These are phyloP conservation scores for Theonella swinhoei DNA, from an alignment of 37 sponge, comb jelly and placozoan species.

Conservation along the genomic window DNA sequence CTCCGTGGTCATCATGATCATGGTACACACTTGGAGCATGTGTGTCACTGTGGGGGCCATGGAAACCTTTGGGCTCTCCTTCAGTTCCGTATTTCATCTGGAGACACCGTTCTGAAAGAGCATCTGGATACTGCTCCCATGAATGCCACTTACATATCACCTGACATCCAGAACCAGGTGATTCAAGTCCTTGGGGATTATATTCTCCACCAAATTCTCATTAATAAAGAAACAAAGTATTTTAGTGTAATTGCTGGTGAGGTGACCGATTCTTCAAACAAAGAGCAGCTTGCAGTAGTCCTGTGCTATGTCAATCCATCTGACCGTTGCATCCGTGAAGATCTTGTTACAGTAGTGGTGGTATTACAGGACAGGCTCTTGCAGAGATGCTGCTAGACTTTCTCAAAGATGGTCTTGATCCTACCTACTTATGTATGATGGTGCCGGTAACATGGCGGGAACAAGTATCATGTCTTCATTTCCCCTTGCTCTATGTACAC, in stretches of 20 bases:
- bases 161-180: slow-evolving; percentile 21
- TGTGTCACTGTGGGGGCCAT: no score
- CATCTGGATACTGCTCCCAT: slow-evolving; percentile 2
- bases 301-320: slow-evolving; percentile 19
- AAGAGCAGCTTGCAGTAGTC: slow-evolving; percentile 31
- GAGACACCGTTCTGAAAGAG: slow-evolving; percentile 12
- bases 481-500: slow-evolving; percentile 57
- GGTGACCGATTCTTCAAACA: slow-evolving; percentile 17
- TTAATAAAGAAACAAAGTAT: neutral
- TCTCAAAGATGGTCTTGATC: slow-evolving; percentile 5
- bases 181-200: slow-evolving; percentile 18
- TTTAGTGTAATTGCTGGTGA: slow-evolving; percentile 44
- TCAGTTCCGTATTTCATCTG: neutral
- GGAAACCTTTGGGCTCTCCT: neutral
- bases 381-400: neutral
- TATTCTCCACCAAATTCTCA: neutral
- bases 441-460: slow-evolving; percentile 57
- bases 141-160: slow-evolving; percentile 42
- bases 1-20: slow-evolving; percentile 33
- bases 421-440: slow-evolving; percentile 42
- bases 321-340: slow-evolving; percentile 6
- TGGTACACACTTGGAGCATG: neutral
- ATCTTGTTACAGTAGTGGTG: slow-evolving; percentile 6
- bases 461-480: slow-evolving; percentile 6
- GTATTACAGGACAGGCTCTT: neutral